These are phyloP conservation scores for Temnothorax ravouxi DNA, from an alignment of 2,888 invertebrate genomes.

Conservation along the genomic window DNA sequence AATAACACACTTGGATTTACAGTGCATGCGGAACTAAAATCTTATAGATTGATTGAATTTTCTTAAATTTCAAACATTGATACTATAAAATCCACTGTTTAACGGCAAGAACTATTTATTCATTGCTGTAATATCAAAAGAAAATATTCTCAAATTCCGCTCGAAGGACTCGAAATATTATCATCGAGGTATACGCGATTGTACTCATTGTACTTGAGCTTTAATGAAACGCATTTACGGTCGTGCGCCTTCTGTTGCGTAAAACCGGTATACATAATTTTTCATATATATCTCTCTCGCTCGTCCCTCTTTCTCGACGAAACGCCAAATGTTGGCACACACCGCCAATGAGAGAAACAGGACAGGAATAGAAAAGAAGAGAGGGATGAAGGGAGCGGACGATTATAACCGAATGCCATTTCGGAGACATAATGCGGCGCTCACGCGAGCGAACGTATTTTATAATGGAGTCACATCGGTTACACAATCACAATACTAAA, in stretches of 20 bases:
- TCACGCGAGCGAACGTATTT: slow-evolving; percentile 73
- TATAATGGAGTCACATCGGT: slow-evolving; percentile 86
- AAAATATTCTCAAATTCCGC: neutral
- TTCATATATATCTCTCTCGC: slow-evolving; percentile 34
- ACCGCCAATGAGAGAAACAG: slow-evolving; percentile 49
- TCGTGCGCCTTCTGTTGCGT: slow-evolving; percentile 42
- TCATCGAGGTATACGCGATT: slow-evolving; percentile 27
- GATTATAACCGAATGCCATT: slow-evolving; percentile 73
- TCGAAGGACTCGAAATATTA: slow-evolving; percentile 10
- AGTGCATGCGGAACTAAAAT: neutral
- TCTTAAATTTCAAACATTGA: neutral
- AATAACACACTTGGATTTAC: too few relatives aligned
- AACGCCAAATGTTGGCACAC: slow-evolving; percentile 79
- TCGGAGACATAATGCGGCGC: slow-evolving; percentile 76
- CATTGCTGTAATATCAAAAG: neutral
- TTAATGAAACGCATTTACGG: slow-evolving; percentile 48
- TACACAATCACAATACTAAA: slow-evolving; percentile 86
- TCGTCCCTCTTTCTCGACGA: slow-evolving; percentile 62
- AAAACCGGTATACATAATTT: slow-evolving; percentile 24
- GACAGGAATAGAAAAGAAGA: slow-evolving; percentile 24
- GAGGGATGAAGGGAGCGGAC: slow-evolving; percentile 54
- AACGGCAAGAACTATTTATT: neutral
- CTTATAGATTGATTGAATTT: neutral
- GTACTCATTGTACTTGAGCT: slow-evolving; percentile 16
- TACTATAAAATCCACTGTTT: neutral